phyloP scores from a whole-genome alignment of 2,113 vertebrate genomes.

The Buteo buteo region DNA sequence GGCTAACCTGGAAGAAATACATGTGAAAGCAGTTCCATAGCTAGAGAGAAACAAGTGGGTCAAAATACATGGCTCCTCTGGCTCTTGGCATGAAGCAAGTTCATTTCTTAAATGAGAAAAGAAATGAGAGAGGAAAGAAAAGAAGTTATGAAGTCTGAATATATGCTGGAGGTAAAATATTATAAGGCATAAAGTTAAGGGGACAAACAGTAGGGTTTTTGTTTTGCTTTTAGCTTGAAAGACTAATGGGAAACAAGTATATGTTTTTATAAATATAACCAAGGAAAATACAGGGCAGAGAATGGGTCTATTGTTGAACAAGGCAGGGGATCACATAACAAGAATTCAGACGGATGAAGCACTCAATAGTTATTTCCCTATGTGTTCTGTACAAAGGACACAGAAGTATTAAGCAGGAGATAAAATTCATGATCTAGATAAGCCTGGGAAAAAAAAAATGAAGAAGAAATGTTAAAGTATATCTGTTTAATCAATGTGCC shows the following conservation, averaged over 20 bases:
- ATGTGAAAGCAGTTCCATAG: not conserved
- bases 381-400: not conserved
- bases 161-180: conserved; percentile 26
- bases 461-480: not conserved
- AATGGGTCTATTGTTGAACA: conserved; percentile 45
- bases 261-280: conserved; percentile 44
- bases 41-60: conserved; percentile 4
- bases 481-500: not conserved
- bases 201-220: conserved; percentile 16
- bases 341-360: conserved; percentile 20
- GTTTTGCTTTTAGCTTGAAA: conserved; percentile 42
- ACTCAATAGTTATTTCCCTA: conserved; percentile 9
- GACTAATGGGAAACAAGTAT: conserved; percentile 42
- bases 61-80: conserved; percentile 13
- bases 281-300: conserved; percentile 28
- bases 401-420: not conserved
- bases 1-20: not conserved
- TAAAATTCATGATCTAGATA: not conserved
- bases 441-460: not conserved
- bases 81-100: not conserved
- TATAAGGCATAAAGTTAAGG: not conserved
- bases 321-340: conserved; percentile 33
- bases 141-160: conserved; percentile 8
- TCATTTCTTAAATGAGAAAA: not conserved
- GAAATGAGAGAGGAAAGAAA: not conserved